Evolutionary conservation across 2,113 vertebrate genomes (phyloP), one percentile per base, ranked within the genome.

Genomic region (Nibea coibor): DNA sequence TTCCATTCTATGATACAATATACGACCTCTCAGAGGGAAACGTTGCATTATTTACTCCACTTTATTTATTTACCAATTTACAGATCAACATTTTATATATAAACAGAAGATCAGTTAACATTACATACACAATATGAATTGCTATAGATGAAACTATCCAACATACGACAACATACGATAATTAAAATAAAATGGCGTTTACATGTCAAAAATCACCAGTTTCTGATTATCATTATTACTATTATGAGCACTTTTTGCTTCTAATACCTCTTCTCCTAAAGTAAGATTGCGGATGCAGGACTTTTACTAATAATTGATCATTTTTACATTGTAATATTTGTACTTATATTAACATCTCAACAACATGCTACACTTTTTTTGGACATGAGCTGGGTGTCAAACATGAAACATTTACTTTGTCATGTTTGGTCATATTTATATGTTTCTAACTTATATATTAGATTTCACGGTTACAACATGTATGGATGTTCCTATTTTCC

Each of bases 301-400:
- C 2, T 28, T 47, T 48, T 3, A 28, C 2, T 10, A 48, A 12
- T 45, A 10, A 45, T 19, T 19, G 16, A 66, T 0, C 8, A 28
- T 50, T 67, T 51, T 31, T 67, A 19, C 17, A 31, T n/a, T n/a
- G 26, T 4, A 3, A 1, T 15, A 20, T 50, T 51, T 3, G 0
- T 19, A 20, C 42, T 43, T 12, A 56, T 63, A 20, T 22, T 35
- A 64, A 16, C 39, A 58, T 45, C 10, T 0, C 14, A 9, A 31
- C 45, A 39, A 39, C 39, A 45, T 64, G 58, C 17, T 7, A 17
- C 9, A 74, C 0, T 0, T 31, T 61, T 48, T 31, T 22, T 5
- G n/a, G 39, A 45, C 10, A 8, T n/a, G 16, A 35, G 10, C 3
- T 22, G 10, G 0, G 2, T 0, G 3, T 31, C 22, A 47, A 26